Evolutionary conservation across 1,140 invertebrate genomes (phyloP).

Genomic region (Diorhabda carinulata): DNA sequence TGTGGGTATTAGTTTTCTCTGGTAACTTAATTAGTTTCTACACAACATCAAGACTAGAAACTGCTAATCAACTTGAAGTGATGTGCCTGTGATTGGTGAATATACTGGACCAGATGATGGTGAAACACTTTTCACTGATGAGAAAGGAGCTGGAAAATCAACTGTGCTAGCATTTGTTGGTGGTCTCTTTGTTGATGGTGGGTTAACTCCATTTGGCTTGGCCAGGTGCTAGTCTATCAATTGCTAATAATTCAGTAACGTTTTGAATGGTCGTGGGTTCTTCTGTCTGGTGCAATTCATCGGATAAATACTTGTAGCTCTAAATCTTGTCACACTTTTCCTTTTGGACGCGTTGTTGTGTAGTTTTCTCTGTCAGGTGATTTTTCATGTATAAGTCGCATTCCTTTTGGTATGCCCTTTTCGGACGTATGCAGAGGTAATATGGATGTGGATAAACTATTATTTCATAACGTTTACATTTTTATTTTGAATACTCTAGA

Average conservation of each 20-base stretch:
- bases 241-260: constrained; percentile 27
- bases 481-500: too few relatives aligned
- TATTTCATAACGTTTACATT: too few relatives aligned
- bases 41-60: neutral
- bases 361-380: constrained; percentile 26
- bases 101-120: too few relatives aligned
- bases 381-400: constrained; percentile 34
- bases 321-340: too few relatives aligned
- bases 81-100: too few relatives aligned
- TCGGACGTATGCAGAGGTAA: constrained; percentile 32
- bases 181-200: neutral
- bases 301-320: too few relatives aligned
- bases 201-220: neutral
- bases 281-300: too few relatives aligned
- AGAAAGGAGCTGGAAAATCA: too few relatives aligned
- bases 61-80: too few relatives aligned
- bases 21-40: neutral
- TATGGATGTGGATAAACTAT: too few relatives aligned
- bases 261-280: constrained; percentile 15
- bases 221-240: constrained; percentile 21
- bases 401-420: constrained; percentile 30
- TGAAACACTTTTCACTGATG: too few relatives aligned
- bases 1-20: neutral
- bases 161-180: too few relatives aligned
- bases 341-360: neutral